Percentiles rank a stretch among this genome's conserved stretches.
These are phyloP conservation scores for Lasiurus borealis DNA, from an alignment of 2,113 vertebrate species.

Conservation along the genomic window DNA sequence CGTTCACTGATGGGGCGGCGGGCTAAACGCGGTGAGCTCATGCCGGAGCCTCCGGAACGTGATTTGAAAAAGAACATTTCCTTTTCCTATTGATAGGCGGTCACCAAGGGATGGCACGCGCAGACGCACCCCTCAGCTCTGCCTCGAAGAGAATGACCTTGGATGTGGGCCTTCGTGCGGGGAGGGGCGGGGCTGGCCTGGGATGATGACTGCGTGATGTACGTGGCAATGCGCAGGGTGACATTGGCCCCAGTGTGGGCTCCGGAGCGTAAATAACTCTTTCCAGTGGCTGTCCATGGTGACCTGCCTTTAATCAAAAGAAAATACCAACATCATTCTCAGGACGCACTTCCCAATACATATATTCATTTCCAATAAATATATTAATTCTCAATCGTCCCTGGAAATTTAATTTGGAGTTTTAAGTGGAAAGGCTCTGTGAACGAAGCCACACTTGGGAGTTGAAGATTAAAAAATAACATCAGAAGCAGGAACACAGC, in stretches of 20 bases:
- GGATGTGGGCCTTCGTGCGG: background rate
- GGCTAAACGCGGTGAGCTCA: conserved; percentile 62
- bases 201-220: conserved; percentile 2
- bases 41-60: conserved; percentile 73
- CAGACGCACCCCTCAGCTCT: conserved; percentile 13
- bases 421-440: conserved; percentile 17
- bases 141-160: conserved; percentile 46
- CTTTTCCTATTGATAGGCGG: conserved; percentile 57
- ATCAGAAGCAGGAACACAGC: background rate
- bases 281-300: no score
- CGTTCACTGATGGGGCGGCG: conserved; percentile 65
- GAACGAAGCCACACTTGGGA: background rate
- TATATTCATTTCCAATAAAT: conserved; percentile 47
- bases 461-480: background rate
- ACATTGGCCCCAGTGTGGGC: conserved; percentile 28
- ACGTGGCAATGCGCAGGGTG: background rate
- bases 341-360: background rate
- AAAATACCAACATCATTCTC: conserved; percentile 31
- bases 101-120: background rate
- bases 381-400: conserved; percentile 29
- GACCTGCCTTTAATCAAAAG: background rate
- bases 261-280: background rate
- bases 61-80: conserved; percentile 76
- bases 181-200: background rate
- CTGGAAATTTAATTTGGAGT: conserved; percentile 40